Base-by-base conservation (phyloP, 2,888 invertebrate genomes). In the Erannis defoliaria region DNA sequence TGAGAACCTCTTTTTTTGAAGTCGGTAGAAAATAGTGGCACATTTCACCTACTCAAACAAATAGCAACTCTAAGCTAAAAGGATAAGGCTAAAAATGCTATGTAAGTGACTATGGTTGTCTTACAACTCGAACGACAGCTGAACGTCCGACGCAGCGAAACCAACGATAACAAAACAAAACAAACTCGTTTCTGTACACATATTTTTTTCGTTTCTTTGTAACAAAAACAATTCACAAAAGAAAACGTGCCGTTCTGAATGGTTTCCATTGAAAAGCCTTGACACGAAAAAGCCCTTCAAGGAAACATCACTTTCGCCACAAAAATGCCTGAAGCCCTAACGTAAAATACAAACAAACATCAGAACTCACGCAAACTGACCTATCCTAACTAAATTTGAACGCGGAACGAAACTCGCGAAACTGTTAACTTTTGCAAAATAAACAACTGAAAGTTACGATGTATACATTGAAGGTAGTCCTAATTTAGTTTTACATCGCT, bases 401-500 rank as follows among this genome's bases (percentile, higher is more conserved):
- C 57, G 50, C 40, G 58, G 19, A 45, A 45, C 57, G 43, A 50
- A 55, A 58, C 50, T 61, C 55, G 21, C 55, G 43, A 9, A 51
- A 51, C 46, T 45, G 31, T 50, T 55, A 63, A 66, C 66, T 66
- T 66, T 61, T 42, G 31, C 10, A 60, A 18, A 55, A 57, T 48
- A 67, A 59, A 56, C 60, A 67, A 54, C 21, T 18, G 46, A 57
- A 62, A 56, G 57, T 62, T 54, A 48, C 38, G 60, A 63, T 49
- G 55, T 66, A 66, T 66, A 62, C 48, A 49, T 42, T 54, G 70
- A 61, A 64, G 68, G 55, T 55, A 55, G 55, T 68, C 66, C 67
- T 70, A 67, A 72, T 73, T 75, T 72, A 66, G 68, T 73, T 74
- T 75, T 71, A 71, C 72, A 50, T 43, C 31, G 59, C 66, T 70